These are phyloP conservation scores for Plagiodera versicolora DNA, from an alignment of 2,888 invertebrate species.

Conservation along the genomic window DNA sequence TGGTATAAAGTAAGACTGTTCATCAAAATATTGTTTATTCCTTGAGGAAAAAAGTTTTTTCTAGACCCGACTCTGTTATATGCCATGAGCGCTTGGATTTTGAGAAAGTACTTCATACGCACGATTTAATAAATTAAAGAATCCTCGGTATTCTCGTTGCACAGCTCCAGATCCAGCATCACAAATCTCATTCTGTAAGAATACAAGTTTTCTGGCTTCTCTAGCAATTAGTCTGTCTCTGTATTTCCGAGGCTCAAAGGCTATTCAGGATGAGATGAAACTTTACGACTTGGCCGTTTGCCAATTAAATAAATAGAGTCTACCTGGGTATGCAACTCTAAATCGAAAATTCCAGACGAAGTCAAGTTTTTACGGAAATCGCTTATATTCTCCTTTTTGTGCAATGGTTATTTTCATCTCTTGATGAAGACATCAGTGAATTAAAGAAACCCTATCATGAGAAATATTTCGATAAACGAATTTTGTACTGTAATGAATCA, in stretches of 20 bases:
- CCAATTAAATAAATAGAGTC: not conserved
- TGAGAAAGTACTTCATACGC: conserved; percentile 43
- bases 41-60: not conserved
- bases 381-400: too few relatives aligned
- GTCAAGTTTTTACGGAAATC: too few relatives aligned
- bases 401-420: too few relatives aligned
- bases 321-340: not conserved
- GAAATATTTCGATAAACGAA: too few relatives aligned
- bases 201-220: not conserved
- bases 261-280: conserved; percentile 9
- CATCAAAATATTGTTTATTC: too few relatives aligned
- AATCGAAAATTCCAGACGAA: too few relatives aligned
- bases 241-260: conserved; percentile 3
- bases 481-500: too few relatives aligned
- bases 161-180: conserved; percentile 10
- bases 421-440: too few relatives aligned
- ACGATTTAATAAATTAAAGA: conserved; percentile 44
- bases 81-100: conserved; percentile 26
- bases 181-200: conserved; percentile 12
- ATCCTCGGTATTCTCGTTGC: conserved; percentile 19
- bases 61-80: conserved; percentile 15
- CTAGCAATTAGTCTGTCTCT: conserved; percentile 12
- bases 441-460: too few relatives aligned
- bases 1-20: too few relatives aligned
- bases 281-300: not conserved